Conservation (phyloP, 2,797 vertebrate species). For the Malacoctenus gilli region DNA sequence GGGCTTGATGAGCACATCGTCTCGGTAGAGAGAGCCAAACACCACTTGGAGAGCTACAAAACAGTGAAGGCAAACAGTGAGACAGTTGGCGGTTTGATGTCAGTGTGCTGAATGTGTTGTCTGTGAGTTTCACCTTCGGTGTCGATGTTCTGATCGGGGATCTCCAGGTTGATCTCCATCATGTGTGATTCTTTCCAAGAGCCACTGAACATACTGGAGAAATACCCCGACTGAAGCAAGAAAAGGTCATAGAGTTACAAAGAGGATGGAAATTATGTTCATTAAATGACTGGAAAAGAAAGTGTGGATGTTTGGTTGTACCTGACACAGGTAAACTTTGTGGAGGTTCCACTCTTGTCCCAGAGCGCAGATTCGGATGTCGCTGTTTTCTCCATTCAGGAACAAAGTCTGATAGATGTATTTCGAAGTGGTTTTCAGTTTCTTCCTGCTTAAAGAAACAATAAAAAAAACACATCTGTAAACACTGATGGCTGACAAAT, state of each 20-base stretch:
- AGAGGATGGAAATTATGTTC: not conserved
- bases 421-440: conserved; percentile 93
- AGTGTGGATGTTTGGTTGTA: conserved; percentile 51
- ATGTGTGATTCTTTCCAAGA: conserved; percentile 98
- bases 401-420: conserved; percentile 99
- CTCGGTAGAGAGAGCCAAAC: conserved; percentile 95
- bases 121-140: conserved; percentile 86
- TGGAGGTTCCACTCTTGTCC: conserved; percentile 97
- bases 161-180: conserved; percentile 94
- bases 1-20: conserved; percentile 96
- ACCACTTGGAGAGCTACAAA: conserved; percentile 94
- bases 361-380: conserved; percentile 93
- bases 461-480: conserved; percentile 4
- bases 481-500: conserved; percentile 6
- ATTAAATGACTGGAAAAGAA: too few relatives aligned
- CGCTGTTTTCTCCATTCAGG: conserved; percentile 96
- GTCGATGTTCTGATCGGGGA: conserved; percentile 98
- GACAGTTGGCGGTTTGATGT: too few relatives aligned
- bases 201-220: conserved; percentile 99
- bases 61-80: too few relatives aligned
- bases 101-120: not conserved
- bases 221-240: conserved; percentile 97
- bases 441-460: conserved; percentile 84
- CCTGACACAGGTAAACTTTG: conserved; percentile 97
- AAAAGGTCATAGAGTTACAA: not conserved